Evolutionary conservation across 1,140 invertebrate species (phyloP).

Genomic region (Condylostylus longicornis): DNA sequence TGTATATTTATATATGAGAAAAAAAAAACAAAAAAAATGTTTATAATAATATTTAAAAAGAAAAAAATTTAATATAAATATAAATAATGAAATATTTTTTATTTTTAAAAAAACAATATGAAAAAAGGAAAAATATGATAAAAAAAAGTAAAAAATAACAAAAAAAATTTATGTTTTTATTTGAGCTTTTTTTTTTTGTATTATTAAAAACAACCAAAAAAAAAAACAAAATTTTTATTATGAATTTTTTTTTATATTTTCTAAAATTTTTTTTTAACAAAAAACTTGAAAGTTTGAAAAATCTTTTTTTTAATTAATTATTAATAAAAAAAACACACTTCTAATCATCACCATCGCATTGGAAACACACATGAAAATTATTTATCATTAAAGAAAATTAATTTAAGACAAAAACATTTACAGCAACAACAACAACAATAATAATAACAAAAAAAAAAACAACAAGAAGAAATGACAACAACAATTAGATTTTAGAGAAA

Average conservation of each 20-base stretch:
- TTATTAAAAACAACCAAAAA: no score
- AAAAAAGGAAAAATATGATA: constrained; percentile 20
- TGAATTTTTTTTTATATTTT: no score
- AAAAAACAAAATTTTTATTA: no score
- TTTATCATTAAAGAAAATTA: no score
- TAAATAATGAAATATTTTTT: constrained; percentile 19
- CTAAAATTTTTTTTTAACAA: no score
- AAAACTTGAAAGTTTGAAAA: no score
- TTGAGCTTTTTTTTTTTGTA: no score
- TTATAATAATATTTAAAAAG: neutral
- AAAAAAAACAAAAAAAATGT: constrained; percentile 2
- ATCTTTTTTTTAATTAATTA: no score
- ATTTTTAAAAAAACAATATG: constrained; percentile 13
- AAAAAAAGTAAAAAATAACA: constrained; percentile 27
- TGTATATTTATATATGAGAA: constrained; percentile 1
- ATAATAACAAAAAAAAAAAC: neutral
- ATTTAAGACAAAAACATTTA: neutral
- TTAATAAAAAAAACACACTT: no score
- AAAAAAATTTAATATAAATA: neutral
- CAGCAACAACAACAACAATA: neutral
- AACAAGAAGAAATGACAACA: constrained; percentile 18
- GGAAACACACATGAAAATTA: no score
- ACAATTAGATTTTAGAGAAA: constrained; percentile 26
- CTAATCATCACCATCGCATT: no score
- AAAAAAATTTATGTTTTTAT: no score